Conservation (phyloP, 2,797 vertebrate species). For the Ctenopoma kingsleyae region DNA sequence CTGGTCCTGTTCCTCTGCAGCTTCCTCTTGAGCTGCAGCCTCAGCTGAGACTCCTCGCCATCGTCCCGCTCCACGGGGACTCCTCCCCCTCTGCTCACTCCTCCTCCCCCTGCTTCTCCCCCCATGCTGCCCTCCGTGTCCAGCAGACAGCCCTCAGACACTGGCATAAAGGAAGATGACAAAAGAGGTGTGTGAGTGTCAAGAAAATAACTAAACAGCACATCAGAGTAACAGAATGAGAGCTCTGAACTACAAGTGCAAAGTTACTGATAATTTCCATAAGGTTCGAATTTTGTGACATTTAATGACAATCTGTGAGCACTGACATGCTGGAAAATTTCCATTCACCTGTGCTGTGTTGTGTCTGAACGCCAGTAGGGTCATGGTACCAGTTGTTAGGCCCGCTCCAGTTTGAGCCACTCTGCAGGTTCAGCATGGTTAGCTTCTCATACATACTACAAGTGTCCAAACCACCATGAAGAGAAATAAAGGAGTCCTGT, state of each 20-base stretch:
- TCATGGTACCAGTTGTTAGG: constrained; percentile 90
- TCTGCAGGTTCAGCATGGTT: constrained; percentile 91
- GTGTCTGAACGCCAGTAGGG: constrained; percentile 80
- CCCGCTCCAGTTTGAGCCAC: constrained; percentile 86
- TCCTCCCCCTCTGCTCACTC: constrained; percentile 69
- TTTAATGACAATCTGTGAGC: constrained; percentile 1
- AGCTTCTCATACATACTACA: constrained; percentile 89
- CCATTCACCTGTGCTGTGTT: constrained; percentile 82
- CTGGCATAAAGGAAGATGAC: constrained; percentile 55
- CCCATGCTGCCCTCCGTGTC: constrained; percentile 79
- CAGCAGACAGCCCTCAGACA: constrained; percentile 86
- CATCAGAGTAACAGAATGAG: not conserved
- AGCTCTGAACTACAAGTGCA: not conserved
- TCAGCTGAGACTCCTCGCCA: constrained; percentile 86
- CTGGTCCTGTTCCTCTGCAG: constrained; percentile 91
- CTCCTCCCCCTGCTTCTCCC: constrained; percentile 74
- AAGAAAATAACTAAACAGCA: not conserved
- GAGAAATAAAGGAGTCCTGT: constrained; percentile 54
- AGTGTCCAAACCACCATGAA: constrained; percentile 70
- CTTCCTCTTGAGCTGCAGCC: constrained; percentile 91
- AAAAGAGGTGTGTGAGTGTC: constrained; percentile 50
- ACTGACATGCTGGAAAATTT: not conserved
- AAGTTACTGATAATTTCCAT: not conserved
- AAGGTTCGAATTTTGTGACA: constrained; percentile 2
- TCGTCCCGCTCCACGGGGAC: constrained; percentile 80